Percentiles rank a stretch among this genome's conserved stretches.
phyloP scores from a whole-genome alignment of 2,888 invertebrate genomes.

The Tetragonisca angustula region DNA sequence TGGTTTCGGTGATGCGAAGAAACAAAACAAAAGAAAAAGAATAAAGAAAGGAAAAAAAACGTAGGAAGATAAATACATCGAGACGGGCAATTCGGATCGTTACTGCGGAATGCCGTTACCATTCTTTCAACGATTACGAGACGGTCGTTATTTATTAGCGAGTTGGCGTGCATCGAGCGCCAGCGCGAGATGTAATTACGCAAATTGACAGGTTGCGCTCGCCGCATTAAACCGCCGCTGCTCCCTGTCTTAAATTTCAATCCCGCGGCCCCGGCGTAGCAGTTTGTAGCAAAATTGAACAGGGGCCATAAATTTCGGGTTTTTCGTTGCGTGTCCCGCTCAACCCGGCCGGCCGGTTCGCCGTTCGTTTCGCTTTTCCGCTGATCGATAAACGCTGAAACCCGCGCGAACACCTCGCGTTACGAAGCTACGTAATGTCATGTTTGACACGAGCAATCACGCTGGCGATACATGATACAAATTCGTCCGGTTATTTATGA shows the following conservation, averaged over 20 bases:
- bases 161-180: constrained; percentile 50
- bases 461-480: background rate
- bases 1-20: background rate
- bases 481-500: constrained; percentile 1
- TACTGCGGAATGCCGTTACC: constrained; percentile 61
- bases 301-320: constrained; percentile 35
- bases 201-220: constrained; percentile 58
- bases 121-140: constrained; percentile 67
- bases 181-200: constrained; percentile 57
- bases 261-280: constrained; percentile 39
- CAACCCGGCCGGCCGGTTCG: background rate
- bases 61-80: background rate
- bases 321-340: constrained; percentile 22
- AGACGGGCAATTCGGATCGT: constrained; percentile 66
- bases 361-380: background rate
- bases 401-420: background rate
- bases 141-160: constrained; percentile 70
- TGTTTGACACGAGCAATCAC: constrained; percentile 8
- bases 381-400: background rate
- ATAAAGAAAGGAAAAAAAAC: no score
- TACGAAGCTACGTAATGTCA: constrained; percentile 2
- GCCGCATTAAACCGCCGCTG: constrained; percentile 47
- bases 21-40: no score
- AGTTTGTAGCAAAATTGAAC: constrained; percentile 46
- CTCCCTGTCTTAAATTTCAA: constrained; percentile 49